Base-by-base conservation (phyloP, 2,888 invertebrate species). In the Hemistola chrysoprasaria region DNA sequence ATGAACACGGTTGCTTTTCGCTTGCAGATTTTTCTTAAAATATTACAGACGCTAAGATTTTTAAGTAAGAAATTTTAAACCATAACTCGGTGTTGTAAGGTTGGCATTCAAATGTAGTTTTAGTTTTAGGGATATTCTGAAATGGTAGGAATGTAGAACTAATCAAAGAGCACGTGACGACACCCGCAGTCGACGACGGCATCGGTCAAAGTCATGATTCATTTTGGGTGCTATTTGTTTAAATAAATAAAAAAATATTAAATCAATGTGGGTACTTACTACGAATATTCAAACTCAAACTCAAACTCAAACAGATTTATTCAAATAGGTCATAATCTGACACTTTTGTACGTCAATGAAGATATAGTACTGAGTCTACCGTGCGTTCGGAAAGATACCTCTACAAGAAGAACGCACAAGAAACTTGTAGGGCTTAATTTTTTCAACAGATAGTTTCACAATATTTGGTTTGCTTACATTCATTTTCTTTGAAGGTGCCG, bases 141-240 rank as follows among this genome's bases (percentile, higher is more conserved):
- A 59, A 69, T 64, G 63, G 62, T 69, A 71, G 66, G 66, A 71
- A 71, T 75, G 65, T 65, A 59, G 65, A 78, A 78, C 76, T 78
- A 84, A 85, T 86, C 80, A 78, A 76, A 66, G 49, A 75, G 51
- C 84, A 83, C 85, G 85, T 83, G 82, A 48, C 60, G 30, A 11
- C 24, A 34, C 66, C 59, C 50, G 64, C 64, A 64, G 66, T 47
- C 60, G 51, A 46, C n/a, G n/a, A n/a, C n/a, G 45, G 43, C 38
- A 63, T 68, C 46, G 50, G 40, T 48, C 46, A 56, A 41, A 42
- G 42, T 52, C 57, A 56, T 61, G 56, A 59, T 55, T 65, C 54
- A 65, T 67, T 65, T 59, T 50, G 35, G 50, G 50, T 50, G 33
- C 47, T 61, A 57, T 59, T 55, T 57, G 28, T 40, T 38, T 25